These are phyloP conservation scores for Arctopsyche grandis DNA, from an alignment of 1,140 invertebrate species.

Conservation along the genomic window DNA sequence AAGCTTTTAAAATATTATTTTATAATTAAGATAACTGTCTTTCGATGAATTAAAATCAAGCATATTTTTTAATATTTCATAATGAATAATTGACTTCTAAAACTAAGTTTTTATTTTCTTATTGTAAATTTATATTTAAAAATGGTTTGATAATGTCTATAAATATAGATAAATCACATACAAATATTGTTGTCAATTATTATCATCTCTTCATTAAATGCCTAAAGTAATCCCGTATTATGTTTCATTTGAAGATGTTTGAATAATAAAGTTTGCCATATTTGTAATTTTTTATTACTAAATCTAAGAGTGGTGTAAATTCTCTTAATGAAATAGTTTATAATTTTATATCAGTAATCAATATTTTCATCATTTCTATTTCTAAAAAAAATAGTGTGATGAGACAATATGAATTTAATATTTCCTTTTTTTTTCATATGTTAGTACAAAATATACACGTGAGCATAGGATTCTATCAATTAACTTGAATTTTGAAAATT, in stretches of 20 bases:
- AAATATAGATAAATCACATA: neutral
- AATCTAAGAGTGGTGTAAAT: no score
- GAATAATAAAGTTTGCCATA: slow-evolving; percentile 12
- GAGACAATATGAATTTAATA: slow-evolving; percentile 16
- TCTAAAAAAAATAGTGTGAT: neutral
- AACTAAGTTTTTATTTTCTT: neutral
- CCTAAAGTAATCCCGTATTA: neutral
- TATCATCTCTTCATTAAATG: neutral
- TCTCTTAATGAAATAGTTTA: neutral
- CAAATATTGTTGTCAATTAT: neutral
- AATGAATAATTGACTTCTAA: no score
- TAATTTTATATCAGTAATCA: neutral
- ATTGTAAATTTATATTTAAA: neutral
- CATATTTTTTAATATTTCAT: no score
- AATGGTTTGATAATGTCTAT: neutral
- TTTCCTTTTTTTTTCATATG: neutral
- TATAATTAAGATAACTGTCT: no score
- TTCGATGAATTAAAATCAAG: no score
- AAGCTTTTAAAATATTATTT: no score
- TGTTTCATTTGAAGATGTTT: neutral
- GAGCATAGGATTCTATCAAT: neutral
- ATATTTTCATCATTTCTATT: neutral
- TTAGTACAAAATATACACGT: neutral
- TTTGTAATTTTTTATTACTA: neutral
- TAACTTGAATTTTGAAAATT: neutral